These are phyloP conservation scores for Nyctibius grandis DNA, from an alignment of 2,797 vertebrate genomes.

Conservation along the genomic window DNA sequence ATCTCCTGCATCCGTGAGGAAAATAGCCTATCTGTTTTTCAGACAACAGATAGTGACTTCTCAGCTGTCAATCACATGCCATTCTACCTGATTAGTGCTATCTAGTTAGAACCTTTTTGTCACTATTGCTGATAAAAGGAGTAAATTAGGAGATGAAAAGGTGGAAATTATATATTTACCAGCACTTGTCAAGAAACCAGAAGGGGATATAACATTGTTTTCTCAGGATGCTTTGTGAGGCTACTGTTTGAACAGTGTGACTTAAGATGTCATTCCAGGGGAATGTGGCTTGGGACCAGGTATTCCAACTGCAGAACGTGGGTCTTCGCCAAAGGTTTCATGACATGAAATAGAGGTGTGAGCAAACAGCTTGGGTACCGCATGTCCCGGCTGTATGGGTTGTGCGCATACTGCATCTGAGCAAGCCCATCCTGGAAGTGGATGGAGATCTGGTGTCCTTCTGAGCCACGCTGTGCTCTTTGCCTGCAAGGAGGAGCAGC, in stretches of 20 bases:
- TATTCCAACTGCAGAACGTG: not conserved
- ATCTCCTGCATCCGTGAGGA: conserved; percentile 58
- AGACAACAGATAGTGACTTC: conserved; percentile 55
- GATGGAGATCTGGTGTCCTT: not conserved
- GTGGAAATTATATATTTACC: conserved; percentile 30
- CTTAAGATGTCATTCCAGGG: not conserved
- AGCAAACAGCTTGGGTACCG: not conserved
- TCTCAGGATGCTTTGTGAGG: not conserved
- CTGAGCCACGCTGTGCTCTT: accelerated
- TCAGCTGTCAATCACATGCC: conserved; percentile 63
- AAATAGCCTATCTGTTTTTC: conserved; percentile 67
- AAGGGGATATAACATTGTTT: conserved; percentile 22
- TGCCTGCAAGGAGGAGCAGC: not conserved
- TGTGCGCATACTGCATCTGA: not conserved
- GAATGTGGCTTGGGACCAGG: not conserved
- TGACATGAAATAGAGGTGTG: not conserved
- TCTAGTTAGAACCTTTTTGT: conserved; percentile 74
- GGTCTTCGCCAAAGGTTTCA: not conserved
- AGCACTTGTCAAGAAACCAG: conserved; percentile 1
- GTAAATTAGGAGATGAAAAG: conserved; percentile 46
- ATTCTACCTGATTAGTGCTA: conserved; percentile 70
- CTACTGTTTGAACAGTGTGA: not conserved
- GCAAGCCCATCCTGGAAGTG: not conserved
- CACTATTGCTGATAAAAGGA: conserved; percentile 60
- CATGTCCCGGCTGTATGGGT: accelerated